Conservation (phyloP, 1,140 invertebrate genomes). For the Thaumatotibia leucotreta region DNA sequence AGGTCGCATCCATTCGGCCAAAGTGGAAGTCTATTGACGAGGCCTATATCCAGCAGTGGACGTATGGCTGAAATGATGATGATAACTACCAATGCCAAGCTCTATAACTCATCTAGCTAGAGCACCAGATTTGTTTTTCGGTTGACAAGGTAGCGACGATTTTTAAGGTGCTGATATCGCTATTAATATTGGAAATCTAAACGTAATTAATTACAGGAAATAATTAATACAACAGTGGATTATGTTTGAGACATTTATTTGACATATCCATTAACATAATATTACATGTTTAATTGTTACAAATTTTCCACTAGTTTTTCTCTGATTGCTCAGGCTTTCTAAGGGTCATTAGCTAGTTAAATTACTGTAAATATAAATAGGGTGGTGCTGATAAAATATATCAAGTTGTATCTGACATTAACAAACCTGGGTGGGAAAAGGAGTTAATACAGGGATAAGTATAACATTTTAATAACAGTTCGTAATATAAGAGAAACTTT, state of each 20-base stretch:
- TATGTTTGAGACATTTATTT: conserved; percentile 60
- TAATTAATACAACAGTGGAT: background rate
- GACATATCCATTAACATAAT: conserved; percentile 57
- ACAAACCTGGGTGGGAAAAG: background rate
- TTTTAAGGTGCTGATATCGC: no score
- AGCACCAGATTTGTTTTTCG: no score
- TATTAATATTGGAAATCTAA: no score
- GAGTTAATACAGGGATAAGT: background rate
- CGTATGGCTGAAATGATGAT: no score
- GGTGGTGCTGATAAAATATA: background rate
- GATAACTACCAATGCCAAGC: no score
- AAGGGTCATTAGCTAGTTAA: background rate
- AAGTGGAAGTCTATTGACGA: no score
- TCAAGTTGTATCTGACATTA: background rate
- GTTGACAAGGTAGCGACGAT: no score
- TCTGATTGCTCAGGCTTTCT: background rate
- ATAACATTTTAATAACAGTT: background rate
- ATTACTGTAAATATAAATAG: background rate
- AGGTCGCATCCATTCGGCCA: no score
- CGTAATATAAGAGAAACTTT: background rate
- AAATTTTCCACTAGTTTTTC: background rate
- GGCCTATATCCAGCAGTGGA: no score
- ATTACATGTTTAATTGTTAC: conserved; percentile 31
- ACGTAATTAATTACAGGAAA: no score
- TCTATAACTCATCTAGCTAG: no score